These are phyloP conservation scores for Zosterops borbonicus DNA, from an alignment of 2,113 vertebrate genomes.

Conservation along the genomic window DNA sequence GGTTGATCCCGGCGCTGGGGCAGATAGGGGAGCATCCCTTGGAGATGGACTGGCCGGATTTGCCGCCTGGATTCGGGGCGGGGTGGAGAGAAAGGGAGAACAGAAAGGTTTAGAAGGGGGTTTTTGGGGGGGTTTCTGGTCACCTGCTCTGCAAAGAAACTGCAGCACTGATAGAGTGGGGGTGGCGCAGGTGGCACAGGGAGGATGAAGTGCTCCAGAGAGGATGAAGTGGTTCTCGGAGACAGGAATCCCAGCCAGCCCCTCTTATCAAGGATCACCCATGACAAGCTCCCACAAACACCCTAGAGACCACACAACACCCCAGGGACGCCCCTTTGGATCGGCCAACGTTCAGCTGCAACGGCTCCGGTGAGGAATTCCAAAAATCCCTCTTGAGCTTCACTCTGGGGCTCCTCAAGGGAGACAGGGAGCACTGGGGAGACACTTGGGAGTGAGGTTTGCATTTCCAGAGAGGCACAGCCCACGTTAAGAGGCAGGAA, in stretches of 20 bases:
- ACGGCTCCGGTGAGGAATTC: fast-evolving
- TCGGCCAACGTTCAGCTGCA: fast-evolving
- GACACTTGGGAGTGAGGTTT: neutral
- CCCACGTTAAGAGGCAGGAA: neutral
- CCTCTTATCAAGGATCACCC: neutral
- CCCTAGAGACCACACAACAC: neutral
- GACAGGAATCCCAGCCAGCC: neutral
- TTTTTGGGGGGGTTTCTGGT: neutral
- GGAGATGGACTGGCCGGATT: constrained; percentile 60
- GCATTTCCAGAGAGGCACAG: neutral
- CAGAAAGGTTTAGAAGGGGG: neutral
- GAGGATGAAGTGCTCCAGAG: neutral
- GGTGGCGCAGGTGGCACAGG: fast-evolving
- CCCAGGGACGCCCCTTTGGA: neutral
- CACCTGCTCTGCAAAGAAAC: neutral
- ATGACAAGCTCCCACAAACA: neutral
- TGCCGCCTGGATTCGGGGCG: neutral
- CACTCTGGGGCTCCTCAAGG: neutral
- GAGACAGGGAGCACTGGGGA: neutral
- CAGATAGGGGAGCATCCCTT: constrained; percentile 64
- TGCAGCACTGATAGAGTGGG: neutral
- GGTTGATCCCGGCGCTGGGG: constrained; percentile 44
- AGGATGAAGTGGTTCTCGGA: neutral
- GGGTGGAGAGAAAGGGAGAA: neutral
- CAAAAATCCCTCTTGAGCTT: neutral